Percentiles rank a stretch among this genome's conserved stretches.
These are phyloP conservation scores for Magallana gigas DNA, from an alignment of 1,140 invertebrate species.

Conservation along the genomic window DNA sequence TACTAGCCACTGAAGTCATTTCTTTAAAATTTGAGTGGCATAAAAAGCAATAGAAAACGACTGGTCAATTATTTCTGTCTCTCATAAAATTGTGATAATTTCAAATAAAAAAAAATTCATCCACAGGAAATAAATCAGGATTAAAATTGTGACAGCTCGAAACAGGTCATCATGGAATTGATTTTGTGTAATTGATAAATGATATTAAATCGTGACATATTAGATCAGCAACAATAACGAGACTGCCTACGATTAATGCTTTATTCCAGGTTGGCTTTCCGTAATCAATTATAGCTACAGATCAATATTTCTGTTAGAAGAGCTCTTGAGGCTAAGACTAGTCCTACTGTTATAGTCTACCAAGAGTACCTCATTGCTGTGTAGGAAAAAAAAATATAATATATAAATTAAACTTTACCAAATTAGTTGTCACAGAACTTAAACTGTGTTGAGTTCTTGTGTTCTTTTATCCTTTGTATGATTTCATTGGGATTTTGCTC, in stretches of 20 bases:
- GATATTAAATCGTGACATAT: conserved; percentile 33
- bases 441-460: no score
- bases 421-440: background rate
- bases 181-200: conserved; percentile 20
- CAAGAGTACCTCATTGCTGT: conserved; percentile 3
- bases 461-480: no score
- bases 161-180: conserved; percentile 1
- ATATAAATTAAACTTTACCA: background rate
- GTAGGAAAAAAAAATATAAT: background rate
- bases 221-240: conserved; percentile 20
- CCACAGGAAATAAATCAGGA: background rate
- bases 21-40: background rate
- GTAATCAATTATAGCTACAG: conserved; percentile 13
- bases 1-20: background rate
- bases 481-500: no score
- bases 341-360: background rate
- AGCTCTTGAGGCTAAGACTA: conserved; percentile 21
- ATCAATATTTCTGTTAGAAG: conserved; percentile 12
- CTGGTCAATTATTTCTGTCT: background rate
- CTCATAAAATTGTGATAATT: background rate
- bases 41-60: no score
- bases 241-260: conserved; percentile 29
- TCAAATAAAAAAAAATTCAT: background rate
- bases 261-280: conserved; percentile 34
- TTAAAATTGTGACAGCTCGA: background rate